Evolutionary conservation across 2,113 vertebrate species (phyloP), one percentile per base, ranked within the genome.

Genomic region (Zootoca vivipara): DNA sequence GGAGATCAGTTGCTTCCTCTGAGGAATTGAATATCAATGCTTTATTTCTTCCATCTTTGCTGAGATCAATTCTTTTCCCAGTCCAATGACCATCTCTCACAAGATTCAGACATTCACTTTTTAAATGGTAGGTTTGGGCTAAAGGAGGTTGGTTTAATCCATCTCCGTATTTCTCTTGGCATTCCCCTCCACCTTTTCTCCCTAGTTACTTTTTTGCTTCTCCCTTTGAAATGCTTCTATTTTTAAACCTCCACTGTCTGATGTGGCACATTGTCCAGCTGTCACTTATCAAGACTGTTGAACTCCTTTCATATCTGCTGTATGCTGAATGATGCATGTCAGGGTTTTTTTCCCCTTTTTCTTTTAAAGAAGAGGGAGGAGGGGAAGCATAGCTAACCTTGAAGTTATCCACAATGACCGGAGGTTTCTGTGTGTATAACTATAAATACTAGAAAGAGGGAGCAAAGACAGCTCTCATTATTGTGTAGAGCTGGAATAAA

Each of bases 401-500:
- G 58, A 92, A 94, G 72, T 89, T 64, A 91, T 80, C 94, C 80
- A 85, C 78, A 69, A 2, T 86, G 74, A 92, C 56, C 73, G 15
- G 58, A 84, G 30, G 24, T 91, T 92, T 85, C 83, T 52, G 35
- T 64, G 24, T 93, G 30, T 94, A 67, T 30, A 73, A 0, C 62
- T 93, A 84, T 85, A 95, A 95, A 91, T 94, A 90, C 80, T 83
- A 86, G 83, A 90, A 80, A 91, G 67, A 93, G 79, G 89, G 69
- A 90, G 40, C 72, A 90, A 90, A 58, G n/a, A 16, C 62, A 92
- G 77, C 79, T 30, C 81, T 92, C 26, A 10, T 83, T 38, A 83
- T 87, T 79, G 75, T 92, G 72, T 85, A 82, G 90, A 96, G 88
- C 78, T 73, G 78, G 83, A 93, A 81, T 62, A 62, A 95, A 92